A percentile compares a stretch with the other conserved stretches of the same genome.
Evolutionary conservation across 2,113 vertebrate genomes (phyloP).

Genomic region (Dolichallabes microphthalmus): DNA sequence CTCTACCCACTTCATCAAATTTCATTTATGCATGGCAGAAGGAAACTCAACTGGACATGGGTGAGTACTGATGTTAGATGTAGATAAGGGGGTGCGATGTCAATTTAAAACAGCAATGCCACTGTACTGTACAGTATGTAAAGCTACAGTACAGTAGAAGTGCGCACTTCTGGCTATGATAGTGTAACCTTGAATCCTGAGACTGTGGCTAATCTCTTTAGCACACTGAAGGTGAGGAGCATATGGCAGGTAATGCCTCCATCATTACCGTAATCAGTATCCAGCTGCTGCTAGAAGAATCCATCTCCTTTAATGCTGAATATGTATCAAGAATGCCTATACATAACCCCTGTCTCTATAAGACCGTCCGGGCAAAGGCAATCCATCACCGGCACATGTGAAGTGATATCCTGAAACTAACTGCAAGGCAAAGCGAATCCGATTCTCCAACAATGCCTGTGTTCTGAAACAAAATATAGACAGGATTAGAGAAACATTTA

Average conservation of each 20-base stretch:
- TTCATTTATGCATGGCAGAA: neutral
- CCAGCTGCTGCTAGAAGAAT: constrained; percentile 38
- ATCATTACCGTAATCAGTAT: constrained; percentile 47
- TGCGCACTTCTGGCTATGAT: neutral
- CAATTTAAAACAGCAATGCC: neutral
- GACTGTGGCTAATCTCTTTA: neutral
- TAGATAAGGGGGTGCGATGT: neutral
- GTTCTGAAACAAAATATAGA: neutral
- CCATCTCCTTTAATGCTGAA: constrained; percentile 24
- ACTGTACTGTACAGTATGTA: neutral
- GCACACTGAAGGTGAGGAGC: constrained; percentile 23
- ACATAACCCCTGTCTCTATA: neutral
- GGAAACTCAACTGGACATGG: neutral
- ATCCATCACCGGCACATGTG: neutral
- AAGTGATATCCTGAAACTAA: neutral
- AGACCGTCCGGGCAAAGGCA: neutral
- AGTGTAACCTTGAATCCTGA: neutral
- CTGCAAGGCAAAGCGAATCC: neutral
- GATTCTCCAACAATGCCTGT: neutral
- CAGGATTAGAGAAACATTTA: constrained; percentile 28
- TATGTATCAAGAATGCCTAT: neutral
- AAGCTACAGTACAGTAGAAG: too few species aligned
- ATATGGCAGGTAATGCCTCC: constrained; percentile 42
- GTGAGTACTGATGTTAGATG: neutral
- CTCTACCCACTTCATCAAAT: neutral